These are phyloP conservation scores for Drosophila sordidula DNA, from an alignment of 2,888 invertebrate genomes.

Conservation along the genomic window DNA sequence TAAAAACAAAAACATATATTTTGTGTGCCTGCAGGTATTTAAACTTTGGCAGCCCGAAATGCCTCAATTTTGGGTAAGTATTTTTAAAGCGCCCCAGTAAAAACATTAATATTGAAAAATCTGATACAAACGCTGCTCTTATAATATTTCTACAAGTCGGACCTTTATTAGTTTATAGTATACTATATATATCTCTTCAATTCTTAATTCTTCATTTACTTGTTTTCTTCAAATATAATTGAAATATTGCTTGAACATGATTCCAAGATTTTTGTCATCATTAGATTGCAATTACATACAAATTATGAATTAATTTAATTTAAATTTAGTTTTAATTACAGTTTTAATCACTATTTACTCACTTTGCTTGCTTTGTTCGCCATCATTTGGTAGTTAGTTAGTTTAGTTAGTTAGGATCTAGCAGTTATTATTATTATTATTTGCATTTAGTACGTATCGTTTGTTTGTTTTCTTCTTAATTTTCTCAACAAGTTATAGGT, in stretches of 20 bases:
- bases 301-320: constrained; percentile 39
- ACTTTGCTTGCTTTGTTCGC: constrained; percentile 63
- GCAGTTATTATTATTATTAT: constrained; percentile 52
- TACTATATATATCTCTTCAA: constrained; percentile 27
- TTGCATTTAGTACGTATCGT: constrained; percentile 64
- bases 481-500: constrained; percentile 12
- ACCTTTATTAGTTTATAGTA: constrained; percentile 65
- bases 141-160: constrained; percentile 72
- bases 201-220: constrained; percentile 11
- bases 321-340: constrained; percentile 48
- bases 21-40: no score
- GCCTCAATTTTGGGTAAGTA: constrained; percentile 3
- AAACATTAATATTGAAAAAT: neutral
- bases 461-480: constrained; percentile 23
- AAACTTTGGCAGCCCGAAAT: no score
- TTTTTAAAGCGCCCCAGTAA: neutral
- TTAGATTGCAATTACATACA: constrained; percentile 62
- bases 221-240: constrained; percentile 56
- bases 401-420: constrained; percentile 58
- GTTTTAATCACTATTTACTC: constrained; percentile 69
- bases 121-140: constrained; percentile 23
- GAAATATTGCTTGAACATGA: constrained; percentile 75
- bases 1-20: no score
- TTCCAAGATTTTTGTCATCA: constrained; percentile 33
- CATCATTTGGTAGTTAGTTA: constrained; percentile 47